Conservation (phyloP, 1,140 invertebrate genomes). For the Drosophila obscura region DNA sequence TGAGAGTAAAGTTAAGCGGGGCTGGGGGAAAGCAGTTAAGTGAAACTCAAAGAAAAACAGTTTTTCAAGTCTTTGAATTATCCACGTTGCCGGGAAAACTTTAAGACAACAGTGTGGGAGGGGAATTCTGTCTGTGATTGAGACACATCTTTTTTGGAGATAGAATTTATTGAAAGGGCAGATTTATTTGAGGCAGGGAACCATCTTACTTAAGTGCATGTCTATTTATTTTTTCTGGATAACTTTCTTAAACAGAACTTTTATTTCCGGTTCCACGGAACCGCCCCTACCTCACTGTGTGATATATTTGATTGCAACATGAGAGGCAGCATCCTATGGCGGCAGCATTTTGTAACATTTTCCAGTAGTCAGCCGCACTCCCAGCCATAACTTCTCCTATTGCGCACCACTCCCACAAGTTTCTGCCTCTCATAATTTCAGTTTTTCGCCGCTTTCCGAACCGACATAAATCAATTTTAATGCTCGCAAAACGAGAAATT, state of each 20-base stretch:
- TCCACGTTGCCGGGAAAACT: not conserved
- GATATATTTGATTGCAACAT: constrained; percentile 72
- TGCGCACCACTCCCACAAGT: not conserved
- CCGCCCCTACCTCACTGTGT: not conserved
- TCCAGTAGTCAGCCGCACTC: constrained; percentile 47
- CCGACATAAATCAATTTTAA: constrained; percentile 73
- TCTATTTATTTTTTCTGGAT: too few species aligned
- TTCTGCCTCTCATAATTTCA: constrained; percentile 44
- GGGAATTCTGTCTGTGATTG: too few species aligned
- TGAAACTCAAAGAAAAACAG: constrained; percentile 24
- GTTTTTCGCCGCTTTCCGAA: constrained; percentile 50
- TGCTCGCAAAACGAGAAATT: constrained; percentile 50
- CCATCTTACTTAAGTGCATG: too few species aligned
- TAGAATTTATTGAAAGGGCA: too few species aligned
- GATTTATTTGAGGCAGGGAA: too few species aligned
- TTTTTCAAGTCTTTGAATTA: constrained; percentile 8
- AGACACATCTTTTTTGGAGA: too few species aligned
- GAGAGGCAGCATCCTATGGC: constrained; percentile 31
- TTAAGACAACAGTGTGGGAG: not conserved
- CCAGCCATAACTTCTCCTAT: constrained; percentile 38
- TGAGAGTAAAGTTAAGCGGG: constrained; percentile 17
- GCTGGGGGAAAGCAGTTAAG: constrained; percentile 10
- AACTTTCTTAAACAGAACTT: too few species aligned
- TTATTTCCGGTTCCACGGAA: too few species aligned
- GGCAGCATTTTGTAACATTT: constrained; percentile 53